Evolutionary conservation across 2,113 vertebrate species (phyloP).

Genomic region (Tupaia chinensis): DNA sequence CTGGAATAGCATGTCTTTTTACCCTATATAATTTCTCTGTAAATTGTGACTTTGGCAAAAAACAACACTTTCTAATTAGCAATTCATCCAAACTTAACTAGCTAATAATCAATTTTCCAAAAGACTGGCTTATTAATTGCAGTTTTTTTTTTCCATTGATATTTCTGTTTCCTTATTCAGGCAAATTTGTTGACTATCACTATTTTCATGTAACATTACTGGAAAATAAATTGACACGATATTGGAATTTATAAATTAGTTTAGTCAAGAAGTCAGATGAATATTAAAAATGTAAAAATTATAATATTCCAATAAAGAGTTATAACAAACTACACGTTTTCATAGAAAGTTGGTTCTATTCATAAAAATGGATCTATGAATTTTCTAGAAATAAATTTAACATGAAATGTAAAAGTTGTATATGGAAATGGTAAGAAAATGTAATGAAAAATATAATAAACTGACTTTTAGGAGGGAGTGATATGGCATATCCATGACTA

Average conservation of each 20-base stretch:
- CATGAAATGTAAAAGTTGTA: not conserved
- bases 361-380: no score
- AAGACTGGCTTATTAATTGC: not conserved
- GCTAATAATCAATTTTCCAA: not conserved
- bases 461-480: not conserved
- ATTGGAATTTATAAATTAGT: not conserved
- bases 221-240: not conserved
- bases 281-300: not conserved
- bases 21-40: not conserved
- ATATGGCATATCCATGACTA: not conserved
- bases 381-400: not conserved
- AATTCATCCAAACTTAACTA: constrained; percentile 13
- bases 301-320: not conserved
- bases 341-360: not conserved
- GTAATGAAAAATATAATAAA: not conserved
- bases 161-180: not conserved
- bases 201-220: not conserved
- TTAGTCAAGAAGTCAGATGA: not conserved
- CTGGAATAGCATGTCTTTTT: not conserved
- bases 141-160: not conserved
- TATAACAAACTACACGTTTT: not conserved
- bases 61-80: not conserved
- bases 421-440: not conserved
- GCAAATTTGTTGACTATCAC: not conserved
- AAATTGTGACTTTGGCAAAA: not conserved